Conservation (phyloP, 2,888 invertebrate genomes). For the Conistra vaccinii region DNA sequence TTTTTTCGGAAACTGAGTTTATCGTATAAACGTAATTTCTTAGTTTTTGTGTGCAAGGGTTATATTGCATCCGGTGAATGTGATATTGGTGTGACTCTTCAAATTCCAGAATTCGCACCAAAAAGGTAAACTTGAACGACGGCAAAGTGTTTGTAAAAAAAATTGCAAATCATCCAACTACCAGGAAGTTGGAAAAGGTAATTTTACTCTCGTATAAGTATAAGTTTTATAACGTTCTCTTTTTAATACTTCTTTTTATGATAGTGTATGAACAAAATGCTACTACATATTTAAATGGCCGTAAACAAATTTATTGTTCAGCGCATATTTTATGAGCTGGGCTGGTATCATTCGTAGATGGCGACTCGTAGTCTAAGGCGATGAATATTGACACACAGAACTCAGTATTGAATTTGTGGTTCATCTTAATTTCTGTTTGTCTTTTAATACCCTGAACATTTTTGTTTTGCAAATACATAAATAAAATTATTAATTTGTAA, state of each 20-base stretch:
- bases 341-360: constrained; percentile 1
- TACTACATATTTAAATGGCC: neutral
- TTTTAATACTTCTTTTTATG: constrained; percentile 4
- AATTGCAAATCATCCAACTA: constrained; percentile 45
- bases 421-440: no score
- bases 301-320: constrained; percentile 8
- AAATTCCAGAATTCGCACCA: constrained; percentile 69
- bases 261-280: neutral
- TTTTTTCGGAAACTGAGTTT: constrained; percentile 75
- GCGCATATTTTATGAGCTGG: neutral
- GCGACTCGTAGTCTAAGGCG: constrained; percentile 15
- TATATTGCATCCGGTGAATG: constrained; percentile 77
- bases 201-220: neutral
- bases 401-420: neutral
- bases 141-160: constrained; percentile 19
- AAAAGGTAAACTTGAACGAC: constrained; percentile 22
- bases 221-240: constrained; percentile 7
- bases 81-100: constrained; percentile 77
- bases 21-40: constrained; percentile 64
- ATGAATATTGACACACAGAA: constrained; percentile 1
- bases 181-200: constrained; percentile 36
- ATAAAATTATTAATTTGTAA: neutral
- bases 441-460: neutral
- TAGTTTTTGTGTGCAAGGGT: constrained; percentile 74
- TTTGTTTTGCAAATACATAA: neutral